Percentiles rank a stretch among this genome's conserved stretches.
Conservation (phyloP, 2,888 invertebrate species). For the Teleogryllus oceanicus region DNA sequence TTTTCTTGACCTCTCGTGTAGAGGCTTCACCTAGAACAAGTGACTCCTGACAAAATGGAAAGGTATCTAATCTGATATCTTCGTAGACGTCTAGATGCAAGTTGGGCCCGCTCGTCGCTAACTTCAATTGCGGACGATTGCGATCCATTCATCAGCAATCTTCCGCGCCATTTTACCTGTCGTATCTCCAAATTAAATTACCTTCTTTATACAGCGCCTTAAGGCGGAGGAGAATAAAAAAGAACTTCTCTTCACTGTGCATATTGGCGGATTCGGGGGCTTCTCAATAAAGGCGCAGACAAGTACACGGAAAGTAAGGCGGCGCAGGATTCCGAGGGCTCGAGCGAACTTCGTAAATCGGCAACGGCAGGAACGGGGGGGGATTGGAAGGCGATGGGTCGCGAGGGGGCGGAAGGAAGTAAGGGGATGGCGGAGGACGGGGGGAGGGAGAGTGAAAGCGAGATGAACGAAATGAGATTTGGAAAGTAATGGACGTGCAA, state of each 20-base stretch:
- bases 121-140: neutral
- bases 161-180: constrained; percentile 18
- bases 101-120: neutral
- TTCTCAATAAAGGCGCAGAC: constrained; percentile 7
- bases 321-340: neutral
- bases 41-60: too few species aligned
- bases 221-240: neutral
- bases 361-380: neutral
- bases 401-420: too few species aligned
- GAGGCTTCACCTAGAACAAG: too few species aligned
- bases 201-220: neutral
- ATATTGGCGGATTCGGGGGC: neutral
- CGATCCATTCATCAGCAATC: constrained; percentile 4
- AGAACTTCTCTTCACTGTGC: neutral
- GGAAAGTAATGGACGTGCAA: too few species aligned
- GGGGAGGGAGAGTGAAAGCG: too few species aligned
- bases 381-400: too few species aligned
- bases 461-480: too few species aligned
- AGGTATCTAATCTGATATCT: too few species aligned
- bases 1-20: too few species aligned
- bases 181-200: neutral
- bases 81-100: too few species aligned
- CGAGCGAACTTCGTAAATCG: neutral
- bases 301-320: neutral
- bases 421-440: too few species aligned